Base-by-base conservation (phyloP, 1,140 invertebrate species). In the Orius laevigatus region DNA sequence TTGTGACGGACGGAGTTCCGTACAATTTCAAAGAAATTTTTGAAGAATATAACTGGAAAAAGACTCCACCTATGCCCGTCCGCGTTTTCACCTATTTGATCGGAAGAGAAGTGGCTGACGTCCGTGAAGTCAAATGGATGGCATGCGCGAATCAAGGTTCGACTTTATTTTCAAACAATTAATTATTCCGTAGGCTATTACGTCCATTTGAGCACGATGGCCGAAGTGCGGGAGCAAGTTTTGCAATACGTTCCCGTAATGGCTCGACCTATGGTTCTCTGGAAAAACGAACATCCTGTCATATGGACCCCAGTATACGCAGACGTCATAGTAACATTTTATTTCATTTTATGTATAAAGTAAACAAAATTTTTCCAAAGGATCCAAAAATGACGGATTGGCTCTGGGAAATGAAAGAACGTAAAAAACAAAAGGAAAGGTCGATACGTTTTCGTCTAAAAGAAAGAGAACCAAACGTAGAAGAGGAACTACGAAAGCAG, bases 31-130 rank as follows among this genome's bases (percentile, higher is more conserved):
- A 91, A 58, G 81, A 90, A 56, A 79, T 96, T 40, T 97, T 97
- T 63, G 73, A 85, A 58, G 67, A 73, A 51, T 91, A 84, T 65
- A 97, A 96, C 64, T 86, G 79, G 78, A 69, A 70, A 31, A 70
- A 76, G 51, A 70, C 75, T 53, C 70, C 71, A 1, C 68, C 72
- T 56, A 83, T 77, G 64, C 78, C 87, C 52, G 87, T 96, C 9
- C 72, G 95, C 56, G 81, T 99, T 51, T 99, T 99, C 66, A 96
- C 95, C 19, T 98, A 96, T 72, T 71, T 97, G 51, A 90, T 99
- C 66, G 92, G 93, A 41, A 75, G 87, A 60, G 91, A 97, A 69
- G 77, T 80, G 15, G 72, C 76, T 5, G 81, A 85, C 63, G 76
- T 80, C 14, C 70, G 75, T 56, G 74, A 95, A 60, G 84, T 96